Conservation (phyloP, 2,888 invertebrate genomes). For the Erebia palarica region DNA sequence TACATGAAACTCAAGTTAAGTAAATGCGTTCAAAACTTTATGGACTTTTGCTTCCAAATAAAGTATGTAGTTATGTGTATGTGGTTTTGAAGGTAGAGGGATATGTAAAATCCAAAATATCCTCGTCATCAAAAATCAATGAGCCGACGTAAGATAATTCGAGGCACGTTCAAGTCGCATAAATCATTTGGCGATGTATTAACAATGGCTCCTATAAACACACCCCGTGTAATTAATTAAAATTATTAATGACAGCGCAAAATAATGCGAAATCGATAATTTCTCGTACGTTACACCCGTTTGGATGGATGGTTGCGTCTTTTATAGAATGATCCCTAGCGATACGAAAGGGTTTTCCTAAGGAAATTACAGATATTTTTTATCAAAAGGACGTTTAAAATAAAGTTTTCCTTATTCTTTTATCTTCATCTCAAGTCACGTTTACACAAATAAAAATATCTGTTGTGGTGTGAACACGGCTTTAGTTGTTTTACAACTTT, state of each 20-base stretch:
- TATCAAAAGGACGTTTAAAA: no score
- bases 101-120: slow-evolving; percentile 42
- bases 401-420: no score
- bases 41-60: no score
- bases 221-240: slow-evolving; percentile 72
- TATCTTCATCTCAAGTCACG: no score
- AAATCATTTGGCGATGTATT: slow-evolving; percentile 68
- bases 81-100: background rate
- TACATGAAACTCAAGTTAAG: no score
- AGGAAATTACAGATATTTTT: background rate
- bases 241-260: slow-evolving; percentile 76
- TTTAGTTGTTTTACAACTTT: no score
- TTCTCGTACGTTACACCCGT: slow-evolving; percentile 30
- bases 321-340: background rate
- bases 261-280: slow-evolving; percentile 75
- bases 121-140: slow-evolving; percentile 73
- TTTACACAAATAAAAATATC: no score
- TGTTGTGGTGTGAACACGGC: no score
- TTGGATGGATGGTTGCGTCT: slow-evolving; percentile 15
- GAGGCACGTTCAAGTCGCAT: slow-evolving; percentile 55
- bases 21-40: no score
- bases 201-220: slow-evolving; percentile 61
- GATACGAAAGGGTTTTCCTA: background rate
- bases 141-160: slow-evolving; percentile 58
- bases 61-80: no score